These are phyloP conservation scores for Gallinago paraguaiae DNA, from an alignment of 2,113 vertebrate genomes.

Conservation along the genomic window DNA sequence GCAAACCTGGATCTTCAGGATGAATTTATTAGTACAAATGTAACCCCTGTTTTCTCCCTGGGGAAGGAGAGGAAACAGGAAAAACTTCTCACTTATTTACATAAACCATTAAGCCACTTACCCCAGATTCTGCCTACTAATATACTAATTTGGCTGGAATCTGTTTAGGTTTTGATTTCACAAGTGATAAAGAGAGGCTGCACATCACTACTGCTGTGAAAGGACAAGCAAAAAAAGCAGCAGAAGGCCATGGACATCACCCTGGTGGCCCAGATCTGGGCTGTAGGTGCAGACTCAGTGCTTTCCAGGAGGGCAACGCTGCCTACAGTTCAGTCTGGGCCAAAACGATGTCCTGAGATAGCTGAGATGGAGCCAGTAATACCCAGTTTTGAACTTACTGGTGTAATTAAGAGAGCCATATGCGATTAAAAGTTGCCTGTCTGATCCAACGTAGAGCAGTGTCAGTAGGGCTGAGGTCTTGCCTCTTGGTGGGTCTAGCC, in stretches of 20 bases:
- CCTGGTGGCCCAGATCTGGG: not conserved
- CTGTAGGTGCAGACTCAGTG: not conserved
- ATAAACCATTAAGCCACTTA: not conserved
- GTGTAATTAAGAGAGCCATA: not conserved
- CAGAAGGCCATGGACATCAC: not conserved
- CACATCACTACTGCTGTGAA: not conserved
- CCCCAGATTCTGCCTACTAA: not conserved
- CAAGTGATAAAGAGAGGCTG: not conserved
- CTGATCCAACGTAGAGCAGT: not conserved
- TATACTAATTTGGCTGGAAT: not conserved
- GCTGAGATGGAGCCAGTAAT: not conserved
- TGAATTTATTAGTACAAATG: not conserved
- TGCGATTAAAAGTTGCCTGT: not conserved
- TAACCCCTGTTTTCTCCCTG: not conserved
- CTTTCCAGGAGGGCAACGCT: not conserved
- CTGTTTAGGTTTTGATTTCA: slow-evolving; percentile 34
- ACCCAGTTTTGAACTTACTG: not conserved
- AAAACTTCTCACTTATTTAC: slow-evolving; percentile 15
- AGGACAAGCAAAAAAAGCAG: not conserved
- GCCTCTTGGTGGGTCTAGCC: not conserved
- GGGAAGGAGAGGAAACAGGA: slow-evolving; percentile 23
- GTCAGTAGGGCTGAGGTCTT: not conserved
- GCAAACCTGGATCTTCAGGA: not conserved
- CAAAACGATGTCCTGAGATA: not conserved
- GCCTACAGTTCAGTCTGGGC: not conserved